Base-by-base conservation (phyloP, 2,888 invertebrate genomes). In the Deladenus siricidicola region DNA sequence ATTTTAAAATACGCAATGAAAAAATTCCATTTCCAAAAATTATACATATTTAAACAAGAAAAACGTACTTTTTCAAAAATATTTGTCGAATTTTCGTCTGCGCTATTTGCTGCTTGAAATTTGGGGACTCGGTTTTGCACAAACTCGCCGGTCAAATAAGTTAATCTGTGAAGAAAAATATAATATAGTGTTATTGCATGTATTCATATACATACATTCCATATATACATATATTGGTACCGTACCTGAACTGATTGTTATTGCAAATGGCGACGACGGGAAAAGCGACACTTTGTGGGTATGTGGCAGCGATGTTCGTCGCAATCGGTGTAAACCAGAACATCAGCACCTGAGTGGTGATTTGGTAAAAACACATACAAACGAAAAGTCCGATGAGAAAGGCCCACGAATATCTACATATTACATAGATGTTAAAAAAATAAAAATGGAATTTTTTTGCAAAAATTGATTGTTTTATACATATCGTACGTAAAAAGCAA, bases 191-290 rank as follows among this genome's bases (percentile, higher is more conserved):
- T n/a, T n/a, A n/a, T n/a, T n/a, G n/a, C n/a, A n/a, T n/a, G n/a
- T n/a, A n/a, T n/a, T n/a, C n/a, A n/a, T n/a, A n/a, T n/a, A n/a
- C n/a, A n/a, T n/a, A n/a, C n/a, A n/a, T n/a, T n/a, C n/a, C n/a
- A n/a, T n/a, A n/a, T n/a, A n/a, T n/a, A n/a, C n/a, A n/a, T n/a
- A n/a, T 34, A 34, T 34, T 6, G 6, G 39, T 34, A 14, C 17
- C 19, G 51, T 28, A 73, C 69, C 76, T 65, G 65, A 72, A 75
- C 54, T 77, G 76, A 68, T 76, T 76, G 61, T 74, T 76, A 58
- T 76, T 76, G 62, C 76, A 76, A 52, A 76, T 67, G 10, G 76
- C 76, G 3, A 76, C 73, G 19, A 70, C 65, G 10, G 76, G 76
- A 54, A 76, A 78, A 14, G 71, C 53, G 42, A 78, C 68, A 47